These are phyloP conservation scores for Stylophora pistillata DNA, from an alignment of 64 coral and sea anemone genomes.

Conservation along the genomic window DNA sequence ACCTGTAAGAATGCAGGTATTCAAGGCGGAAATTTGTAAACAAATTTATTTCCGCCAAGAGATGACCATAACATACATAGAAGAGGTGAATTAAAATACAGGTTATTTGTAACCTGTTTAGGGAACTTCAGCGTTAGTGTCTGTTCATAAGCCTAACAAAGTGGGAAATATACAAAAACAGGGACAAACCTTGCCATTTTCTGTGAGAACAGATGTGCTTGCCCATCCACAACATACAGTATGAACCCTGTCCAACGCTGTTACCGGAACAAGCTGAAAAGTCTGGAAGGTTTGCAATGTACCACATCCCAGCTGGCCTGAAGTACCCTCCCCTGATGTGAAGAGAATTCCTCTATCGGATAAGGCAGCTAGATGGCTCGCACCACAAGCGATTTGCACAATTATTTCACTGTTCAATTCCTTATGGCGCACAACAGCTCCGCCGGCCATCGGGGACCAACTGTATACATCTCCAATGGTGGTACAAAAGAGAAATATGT, in stretches of 20 bases:
- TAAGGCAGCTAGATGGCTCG: slow-evolving; percentile 54
- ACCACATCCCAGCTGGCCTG: slow-evolving; percentile 68
- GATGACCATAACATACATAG: too few relatives aligned
- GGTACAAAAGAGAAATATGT: slow-evolving; percentile 56
- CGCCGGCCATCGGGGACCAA: slow-evolving; percentile 41
- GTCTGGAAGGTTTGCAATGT: slow-evolving; percentile 6
- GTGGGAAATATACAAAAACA: neutral
- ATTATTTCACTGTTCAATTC: slow-evolving; percentile 56
- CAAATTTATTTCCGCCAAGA: too few relatives aligned
- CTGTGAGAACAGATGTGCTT: slow-evolving; percentile 59
- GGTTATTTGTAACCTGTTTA: neutral
- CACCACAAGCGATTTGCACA: slow-evolving; percentile 78
- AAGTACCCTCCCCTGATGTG: slow-evolving; percentile 45
- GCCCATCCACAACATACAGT: slow-evolving; percentile 68
- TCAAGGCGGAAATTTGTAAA: too few relatives aligned
- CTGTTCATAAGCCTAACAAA: neutral
- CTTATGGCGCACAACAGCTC: slow-evolving; percentile 2
- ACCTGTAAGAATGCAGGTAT: too few relatives aligned
- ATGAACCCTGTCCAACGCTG: slow-evolving; percentile 22
- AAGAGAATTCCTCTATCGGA: slow-evolving; percentile 54
- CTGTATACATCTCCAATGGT: slow-evolving; percentile 67
- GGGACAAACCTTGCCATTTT: slow-evolving; percentile 50
- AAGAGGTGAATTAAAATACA: too few relatives aligned
- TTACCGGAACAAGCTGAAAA: slow-evolving; percentile 66
- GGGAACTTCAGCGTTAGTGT: neutral